Evolutionary conservation across 2,113 vertebrate species (phyloP), one percentile per base, ranked within the genome.

Genomic region (Pipa parva): DNA sequence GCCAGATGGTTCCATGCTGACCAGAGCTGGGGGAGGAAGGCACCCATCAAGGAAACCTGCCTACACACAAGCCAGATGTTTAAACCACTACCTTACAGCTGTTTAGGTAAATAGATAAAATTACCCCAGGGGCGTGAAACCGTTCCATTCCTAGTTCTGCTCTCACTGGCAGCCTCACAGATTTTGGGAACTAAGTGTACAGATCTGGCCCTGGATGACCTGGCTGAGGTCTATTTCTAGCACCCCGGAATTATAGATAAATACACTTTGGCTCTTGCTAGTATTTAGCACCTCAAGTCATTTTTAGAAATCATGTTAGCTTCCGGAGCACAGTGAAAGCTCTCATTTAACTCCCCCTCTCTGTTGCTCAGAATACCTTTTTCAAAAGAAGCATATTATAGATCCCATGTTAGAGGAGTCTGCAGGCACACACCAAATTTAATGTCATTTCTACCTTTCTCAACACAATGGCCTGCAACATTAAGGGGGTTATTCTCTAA

Each of bases 211-310:
- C 29, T 33, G 65, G 36, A 68, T 68, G 65, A 68, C 56, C 65
- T 39, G 28, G 56, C 65, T 68, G 37, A 17, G 5, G n/a, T 28
- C 65, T 69, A 69, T 60, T 69, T 60, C 46, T 57, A 69, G 65
- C 29, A 22, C 8, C 46, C 65, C 36, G 36, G 56, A 45, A 68
- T 68, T 59, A 59, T n/a, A 25, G 65, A 28, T 59, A 60, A 58
- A 59, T 52, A 69, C 31, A 59, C 29, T 60, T 60, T 42, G 33
- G 22, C 42, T 59, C 56, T 59, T 59, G 42, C 31, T 59, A 68
- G 64, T 50, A 59, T 59, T 68, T 68, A 68, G 57, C 46, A 52
- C 57, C 65, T 69, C 28, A 11, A 27, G 28, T 12, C 27, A 21
- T 59, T 59, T 59, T 57, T 57, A 67, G 55, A 66, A 66, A 57